These are phyloP conservation scores for Scomber scombrus DNA, from an alignment of 2,113 vertebrate species.

Conservation along the genomic window DNA sequence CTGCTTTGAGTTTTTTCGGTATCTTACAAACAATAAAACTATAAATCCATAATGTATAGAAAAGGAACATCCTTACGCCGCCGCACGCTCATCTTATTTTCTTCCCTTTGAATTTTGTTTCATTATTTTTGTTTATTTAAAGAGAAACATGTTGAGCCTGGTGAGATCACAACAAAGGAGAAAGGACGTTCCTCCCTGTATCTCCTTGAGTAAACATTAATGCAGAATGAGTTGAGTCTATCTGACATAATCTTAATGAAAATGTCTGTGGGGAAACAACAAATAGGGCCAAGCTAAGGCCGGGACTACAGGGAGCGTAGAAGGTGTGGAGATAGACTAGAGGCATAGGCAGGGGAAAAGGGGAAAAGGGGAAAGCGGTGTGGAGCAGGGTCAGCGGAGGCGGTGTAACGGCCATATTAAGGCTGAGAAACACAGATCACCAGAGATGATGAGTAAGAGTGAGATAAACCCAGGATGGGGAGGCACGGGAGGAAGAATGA, in stretches of 20 bases:
- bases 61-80: background rate
- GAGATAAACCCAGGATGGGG: conserved; percentile 45
- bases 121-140: conserved; percentile 32
- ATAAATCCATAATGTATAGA: background rate
- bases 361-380: no score
- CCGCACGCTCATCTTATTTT: conserved; percentile 14
- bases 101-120: background rate
- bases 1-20: background rate
- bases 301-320: conserved; percentile 8
- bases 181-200: conserved; percentile 24
- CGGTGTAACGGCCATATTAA: conserved; percentile 37
- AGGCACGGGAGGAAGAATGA: conserved; percentile 20
- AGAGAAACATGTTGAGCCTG: conserved; percentile 11
- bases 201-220: conserved; percentile 66
- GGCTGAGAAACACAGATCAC: conserved; percentile 47
- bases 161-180: conserved; percentile 21
- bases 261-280: conserved; percentile 71
- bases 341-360: conserved; percentile 25
- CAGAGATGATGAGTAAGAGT: conserved; percentile 44
- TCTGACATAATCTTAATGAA: conserved; percentile 85
- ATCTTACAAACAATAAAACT: background rate
- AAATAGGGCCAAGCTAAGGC: conserved; percentile 58
- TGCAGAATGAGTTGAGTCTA: conserved; percentile 66
- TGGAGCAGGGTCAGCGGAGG: conserved; percentile 38
- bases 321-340: conserved; percentile 15